Base-by-base conservation (phyloP, 2,888 invertebrate species). In the Diabrotica balteata region DNA sequence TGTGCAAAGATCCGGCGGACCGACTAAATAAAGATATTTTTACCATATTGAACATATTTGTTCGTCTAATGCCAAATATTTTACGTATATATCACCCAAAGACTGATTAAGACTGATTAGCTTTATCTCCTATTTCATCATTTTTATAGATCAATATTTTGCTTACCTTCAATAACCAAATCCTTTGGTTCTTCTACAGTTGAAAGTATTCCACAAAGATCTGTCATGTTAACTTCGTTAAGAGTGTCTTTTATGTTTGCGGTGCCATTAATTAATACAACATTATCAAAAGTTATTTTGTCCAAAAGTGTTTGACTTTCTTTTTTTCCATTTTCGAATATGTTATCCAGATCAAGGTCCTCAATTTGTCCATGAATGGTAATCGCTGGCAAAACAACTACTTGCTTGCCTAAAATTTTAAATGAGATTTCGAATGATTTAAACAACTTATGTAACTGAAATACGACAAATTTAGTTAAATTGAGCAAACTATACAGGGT, bases 281-380 rank as follows among this genome's bases (percentile, higher is more conserved):
- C 75, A n/a, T 82, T 83, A 32, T 76, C 72, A 70, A 84, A 81
- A 49, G 66, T 76, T 74, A 81, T 81, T 50, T 76, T 64, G 51
- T 77, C 80, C 42, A 62, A 50, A 17, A 81, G 65, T n/a, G 73
- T 73, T 71, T 80, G 75, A 44, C 45, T 50, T 46, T 73, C 71
- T 5, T 72, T 69, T 50, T 72, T 68, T 22, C 72, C 59, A 65
- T 75, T 74, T 60, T 75, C 73, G 44, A 84, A 76, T 45, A 87
- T 80, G 75, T 86, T 86, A n/a, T 86, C 79, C n/a, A 86, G 78
- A 57, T 85, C 83, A 6, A 86, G 70, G 45, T 82, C 80, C 60
- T 83, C 82, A 42, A 85, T 77, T 42, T 80, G 74, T 9, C 84
- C 84, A 49, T 75, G 62, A 17, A 83, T 67, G 52, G 65, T 69